These are phyloP conservation scores for Oophaga pumilio DNA, from an alignment of 2,113 vertebrate species.

Conservation along the genomic window DNA sequence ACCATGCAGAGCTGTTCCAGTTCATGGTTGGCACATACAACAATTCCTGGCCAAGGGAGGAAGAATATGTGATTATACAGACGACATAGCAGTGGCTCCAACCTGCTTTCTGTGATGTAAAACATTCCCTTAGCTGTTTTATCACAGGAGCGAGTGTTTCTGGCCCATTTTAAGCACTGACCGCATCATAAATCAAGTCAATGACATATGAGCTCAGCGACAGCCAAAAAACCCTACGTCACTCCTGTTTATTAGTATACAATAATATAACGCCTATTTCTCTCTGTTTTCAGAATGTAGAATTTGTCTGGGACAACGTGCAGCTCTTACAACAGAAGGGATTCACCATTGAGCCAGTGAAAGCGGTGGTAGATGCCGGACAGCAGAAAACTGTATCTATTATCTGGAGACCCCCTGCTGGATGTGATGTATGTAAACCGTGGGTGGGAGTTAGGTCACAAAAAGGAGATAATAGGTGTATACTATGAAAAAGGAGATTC, in stretches of 20 bases:
- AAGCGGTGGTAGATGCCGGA: constrained; percentile 74
- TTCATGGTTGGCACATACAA: no score
- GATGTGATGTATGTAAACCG: constrained; percentile 71
- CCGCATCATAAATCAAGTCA: no score
- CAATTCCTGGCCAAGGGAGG: no score
- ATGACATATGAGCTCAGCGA: no score
- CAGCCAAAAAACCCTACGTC: no score
- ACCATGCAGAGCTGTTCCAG: no score
- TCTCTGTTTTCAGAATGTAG: constrained; percentile 65
- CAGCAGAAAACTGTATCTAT: constrained; percentile 72
- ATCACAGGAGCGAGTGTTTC: no score
- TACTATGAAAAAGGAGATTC: background rate
- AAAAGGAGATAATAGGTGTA: background rate
- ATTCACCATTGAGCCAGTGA: constrained; percentile 74
- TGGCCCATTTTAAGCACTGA: no score
- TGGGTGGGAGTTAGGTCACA: background rate
- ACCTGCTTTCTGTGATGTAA: no score
- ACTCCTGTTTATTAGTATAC: background rate
- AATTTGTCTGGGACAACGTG: constrained; percentile 76
- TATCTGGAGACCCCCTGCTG: constrained; percentile 80
- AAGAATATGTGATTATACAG: no score
- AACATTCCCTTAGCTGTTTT: no score
- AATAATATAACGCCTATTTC: background rate
- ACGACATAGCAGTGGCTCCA: no score
- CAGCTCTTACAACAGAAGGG: constrained; percentile 75